phyloP scores from a whole-genome alignment of 2,113 vertebrate species.

The Caranx ignobilis region DNA sequence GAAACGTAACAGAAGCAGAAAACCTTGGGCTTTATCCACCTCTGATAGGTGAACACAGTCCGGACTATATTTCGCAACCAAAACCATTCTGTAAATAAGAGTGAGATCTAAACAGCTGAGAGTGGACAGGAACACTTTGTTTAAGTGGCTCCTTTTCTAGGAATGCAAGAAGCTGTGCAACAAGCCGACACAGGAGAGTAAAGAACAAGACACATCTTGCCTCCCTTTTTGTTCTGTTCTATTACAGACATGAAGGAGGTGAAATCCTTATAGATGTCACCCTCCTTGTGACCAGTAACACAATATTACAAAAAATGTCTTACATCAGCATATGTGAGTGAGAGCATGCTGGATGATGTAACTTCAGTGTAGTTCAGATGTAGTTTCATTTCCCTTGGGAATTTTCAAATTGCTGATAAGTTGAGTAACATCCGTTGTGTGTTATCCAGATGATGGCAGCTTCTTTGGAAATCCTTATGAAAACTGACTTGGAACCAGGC shows the following conservation, averaged over 20 bases:
- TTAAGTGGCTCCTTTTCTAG: conserved; percentile 23
- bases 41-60: not conserved
- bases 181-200: conserved; percentile 64
- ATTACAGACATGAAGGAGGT: conserved; percentile 1
- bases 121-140: conserved; percentile 4
- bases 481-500: not conserved
- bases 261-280: conserved; percentile 3
- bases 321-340: not conserved
- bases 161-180: conserved; percentile 49
- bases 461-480: not conserved
- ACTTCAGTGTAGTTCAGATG: conserved; percentile 12
- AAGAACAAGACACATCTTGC: conserved; percentile 70
- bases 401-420: not conserved
- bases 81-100: not conserved
- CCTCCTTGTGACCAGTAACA: not conserved
- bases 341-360: not conserved
- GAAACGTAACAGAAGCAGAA: conserved; percentile 2
- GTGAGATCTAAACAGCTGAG: conserved; percentile 1
- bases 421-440: not conserved
- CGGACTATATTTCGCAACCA: conserved; percentile 18
- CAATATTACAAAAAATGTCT: not conserved
- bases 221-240: conserved; percentile 22
- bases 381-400: conserved; percentile 13
- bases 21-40: conserved; percentile 4
- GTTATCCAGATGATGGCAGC: not conserved